Conservation (phyloP, 2,797 vertebrate genomes). For the Holocentrus rufus region DNA sequence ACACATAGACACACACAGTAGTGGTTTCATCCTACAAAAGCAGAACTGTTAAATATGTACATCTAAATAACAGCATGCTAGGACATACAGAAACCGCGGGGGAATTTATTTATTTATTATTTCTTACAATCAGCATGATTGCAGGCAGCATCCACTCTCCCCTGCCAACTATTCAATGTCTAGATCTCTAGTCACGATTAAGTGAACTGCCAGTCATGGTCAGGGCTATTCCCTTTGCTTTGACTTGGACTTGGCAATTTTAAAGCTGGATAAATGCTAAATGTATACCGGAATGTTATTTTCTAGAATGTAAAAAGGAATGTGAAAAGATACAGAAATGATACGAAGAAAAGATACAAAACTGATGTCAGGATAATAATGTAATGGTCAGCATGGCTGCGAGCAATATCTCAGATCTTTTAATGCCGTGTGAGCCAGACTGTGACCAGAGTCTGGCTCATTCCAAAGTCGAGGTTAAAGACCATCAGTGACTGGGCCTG, state of each 20-base stretch:
- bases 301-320: slow-evolving; percentile 2
- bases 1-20: slow-evolving; percentile 29
- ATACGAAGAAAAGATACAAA: background rate
- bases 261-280: slow-evolving; percentile 3
- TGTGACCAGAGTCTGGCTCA: no score
- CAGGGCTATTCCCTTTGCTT: slow-evolving; percentile 19
- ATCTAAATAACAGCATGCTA: slow-evolving; percentile 20
- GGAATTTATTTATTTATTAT: background rate
- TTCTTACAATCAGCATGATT: slow-evolving; percentile 24
- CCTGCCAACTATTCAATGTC: slow-evolving; percentile 9
- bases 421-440: no score
- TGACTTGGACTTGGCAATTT: slow-evolving; percentile 18
- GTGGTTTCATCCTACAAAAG: slow-evolving; percentile 48
- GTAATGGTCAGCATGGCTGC: no score
- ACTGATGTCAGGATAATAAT: no score
- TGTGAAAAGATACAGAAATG: background rate
- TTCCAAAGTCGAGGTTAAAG: no score
- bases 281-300: background rate
- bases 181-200: background rate
- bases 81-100: background rate
- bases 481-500: no score
- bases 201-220: background rate
- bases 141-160: slow-evolving; percentile 6
- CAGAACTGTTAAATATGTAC: slow-evolving; percentile 13
- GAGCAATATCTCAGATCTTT: no score